Conservation (phyloP, 2,797 vertebrate genomes). For the Poeciliopsis gracilis region DNA sequence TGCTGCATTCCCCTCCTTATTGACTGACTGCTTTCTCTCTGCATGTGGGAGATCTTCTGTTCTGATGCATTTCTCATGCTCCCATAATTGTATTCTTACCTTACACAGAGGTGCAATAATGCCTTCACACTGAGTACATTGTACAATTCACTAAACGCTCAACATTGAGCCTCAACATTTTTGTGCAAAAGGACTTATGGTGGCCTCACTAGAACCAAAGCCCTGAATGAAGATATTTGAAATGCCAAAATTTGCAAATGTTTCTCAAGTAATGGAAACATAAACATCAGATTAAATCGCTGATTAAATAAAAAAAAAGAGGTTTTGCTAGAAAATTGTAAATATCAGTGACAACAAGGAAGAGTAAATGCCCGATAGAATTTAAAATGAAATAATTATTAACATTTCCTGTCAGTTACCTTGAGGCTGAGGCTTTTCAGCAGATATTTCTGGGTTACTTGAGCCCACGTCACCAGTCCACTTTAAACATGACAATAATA, state of each 20-base stretch:
- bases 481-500: slow-evolving; percentile 15
- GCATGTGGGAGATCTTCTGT: neutral
- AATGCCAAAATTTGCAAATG: neutral
- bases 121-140: neutral
- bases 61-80: slow-evolving; percentile 1
- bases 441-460: neutral
- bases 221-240: neutral
- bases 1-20: slow-evolving; percentile 13
- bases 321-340: neutral
- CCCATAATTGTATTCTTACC: slow-evolving; percentile 9
- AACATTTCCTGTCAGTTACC: neutral
- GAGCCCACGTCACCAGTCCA: neutral
- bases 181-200: neutral
- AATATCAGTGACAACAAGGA: neutral
- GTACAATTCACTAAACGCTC: neutral
- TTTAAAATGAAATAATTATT: neutral
- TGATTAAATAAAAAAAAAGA: neutral
- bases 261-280: neutral
- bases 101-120: neutral
- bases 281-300: neutral
- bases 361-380: neutral
- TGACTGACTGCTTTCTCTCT: slow-evolving; percentile 28
- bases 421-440: neutral
- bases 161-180: neutral
- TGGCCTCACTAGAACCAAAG: neutral